Conservation (phyloP, 2,888 invertebrate genomes). For the Erebia epiphron region DNA sequence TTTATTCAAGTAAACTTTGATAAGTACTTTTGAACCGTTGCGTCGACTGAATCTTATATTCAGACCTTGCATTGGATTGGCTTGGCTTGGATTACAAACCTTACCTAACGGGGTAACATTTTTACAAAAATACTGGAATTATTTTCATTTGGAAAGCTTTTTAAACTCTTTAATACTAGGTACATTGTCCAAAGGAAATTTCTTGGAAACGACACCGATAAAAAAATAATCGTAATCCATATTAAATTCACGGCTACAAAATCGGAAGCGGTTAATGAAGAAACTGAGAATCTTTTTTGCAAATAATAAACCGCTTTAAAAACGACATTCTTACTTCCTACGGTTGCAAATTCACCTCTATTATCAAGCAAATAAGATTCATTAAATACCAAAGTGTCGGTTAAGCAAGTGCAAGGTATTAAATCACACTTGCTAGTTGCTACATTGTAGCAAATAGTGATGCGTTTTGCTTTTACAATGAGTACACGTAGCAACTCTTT, state of each 20-base stretch:
- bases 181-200: neutral
- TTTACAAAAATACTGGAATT: too few relatives aligned
- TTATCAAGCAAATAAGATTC: conserved; percentile 2
- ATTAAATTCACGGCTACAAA: conserved; percentile 16
- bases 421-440: neutral
- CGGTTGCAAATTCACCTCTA: neutral
- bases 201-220: neutral
- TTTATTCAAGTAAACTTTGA: too few relatives aligned
- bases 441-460: conserved; percentile 13
- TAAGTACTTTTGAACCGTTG: too few relatives aligned
- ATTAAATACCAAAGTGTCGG: conserved; percentile 3
- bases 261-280: conserved; percentile 15
- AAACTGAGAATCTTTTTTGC: conserved; percentile 10
- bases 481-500: conserved; percentile 2
- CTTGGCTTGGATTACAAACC: too few relatives aligned
- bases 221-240: neutral
- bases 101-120: too few relatives aligned
- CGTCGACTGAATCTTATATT: too few relatives aligned
- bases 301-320: neutral
- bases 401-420: neutral
- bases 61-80: too few relatives aligned
- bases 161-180: too few relatives aligned
- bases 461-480: neutral
- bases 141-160: too few relatives aligned
- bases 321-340: neutral